Evolutionary conservation across 2,797 vertebrate genomes (phyloP).

Genomic region (Fistularia tabacaria): DNA sequence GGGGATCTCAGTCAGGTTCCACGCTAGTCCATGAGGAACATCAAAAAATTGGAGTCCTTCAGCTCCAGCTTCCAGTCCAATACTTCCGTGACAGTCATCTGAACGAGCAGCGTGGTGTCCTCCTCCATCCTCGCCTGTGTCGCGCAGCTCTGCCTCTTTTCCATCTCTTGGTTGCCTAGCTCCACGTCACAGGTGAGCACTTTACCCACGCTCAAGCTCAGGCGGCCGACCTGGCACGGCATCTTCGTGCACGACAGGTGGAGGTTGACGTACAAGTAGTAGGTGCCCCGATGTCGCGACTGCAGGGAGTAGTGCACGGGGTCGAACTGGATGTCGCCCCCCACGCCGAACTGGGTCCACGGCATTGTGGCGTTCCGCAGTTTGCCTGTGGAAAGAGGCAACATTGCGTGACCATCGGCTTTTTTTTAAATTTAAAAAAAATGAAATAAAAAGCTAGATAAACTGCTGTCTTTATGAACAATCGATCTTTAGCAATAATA

Average conservation of each 20-base stretch:
- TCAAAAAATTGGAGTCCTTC: constrained; percentile 42
- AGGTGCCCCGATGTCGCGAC: constrained; percentile 16
- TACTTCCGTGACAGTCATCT: constrained; percentile 5
- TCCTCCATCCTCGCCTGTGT: neutral
- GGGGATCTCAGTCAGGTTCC: neutral
- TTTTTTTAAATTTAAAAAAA: neutral
- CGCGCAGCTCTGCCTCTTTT: constrained; percentile 60
- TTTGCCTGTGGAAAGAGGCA: constrained; percentile 35
- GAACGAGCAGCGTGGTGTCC: fast-evolving
- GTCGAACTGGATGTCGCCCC: constrained; percentile 29
- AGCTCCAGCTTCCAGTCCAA: constrained; percentile 47
- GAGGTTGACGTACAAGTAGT: constrained; percentile 62
- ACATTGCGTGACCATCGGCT: constrained; percentile 7
- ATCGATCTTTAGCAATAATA: too few species aligned
- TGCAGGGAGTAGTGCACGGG: fast-evolving
- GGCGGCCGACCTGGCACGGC: neutral
- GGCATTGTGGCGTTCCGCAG: constrained; percentile 23
- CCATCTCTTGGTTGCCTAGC: fast-evolving
- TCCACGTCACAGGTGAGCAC: fast-evolving
- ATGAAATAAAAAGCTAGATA: neutral
- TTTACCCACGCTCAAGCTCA: neutral
- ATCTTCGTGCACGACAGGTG: constrained; percentile 18
- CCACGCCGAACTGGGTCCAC: fast-evolving
- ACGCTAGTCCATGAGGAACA: constrained; percentile 59
- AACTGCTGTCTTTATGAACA: neutral